Percentiles rank a stretch among this genome's conserved stretches.
These are phyloP conservation scores for Misgurnus mizolepis DNA, from an alignment of 2,113 vertebrate genomes.

Conservation along the genomic window DNA sequence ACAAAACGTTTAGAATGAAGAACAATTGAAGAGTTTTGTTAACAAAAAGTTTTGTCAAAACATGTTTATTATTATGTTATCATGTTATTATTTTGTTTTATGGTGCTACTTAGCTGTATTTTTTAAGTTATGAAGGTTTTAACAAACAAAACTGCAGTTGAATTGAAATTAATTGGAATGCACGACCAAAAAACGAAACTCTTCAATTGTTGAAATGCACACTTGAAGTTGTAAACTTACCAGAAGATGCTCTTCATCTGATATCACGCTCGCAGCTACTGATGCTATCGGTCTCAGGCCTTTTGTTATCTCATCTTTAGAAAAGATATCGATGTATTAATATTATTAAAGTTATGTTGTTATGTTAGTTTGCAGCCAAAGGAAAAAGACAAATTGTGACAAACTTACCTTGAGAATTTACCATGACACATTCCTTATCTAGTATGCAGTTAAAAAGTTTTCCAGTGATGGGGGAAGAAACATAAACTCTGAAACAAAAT, in stretches of 20 bases:
- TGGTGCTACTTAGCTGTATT: too few species aligned
- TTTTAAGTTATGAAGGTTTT: too few species aligned
- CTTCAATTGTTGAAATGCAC: too few species aligned
- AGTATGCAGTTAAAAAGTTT: conserved; percentile 45
- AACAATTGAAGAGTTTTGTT: not conserved
- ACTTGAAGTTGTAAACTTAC: not conserved
- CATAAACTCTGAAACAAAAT: conserved; percentile 47
- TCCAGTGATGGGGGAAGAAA: conserved; percentile 50
- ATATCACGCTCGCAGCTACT: conserved; percentile 35
- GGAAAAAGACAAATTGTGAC: not conserved
- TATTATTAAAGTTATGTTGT: not conserved
- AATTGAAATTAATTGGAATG: too few species aligned
- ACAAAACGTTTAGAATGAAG: too few species aligned
- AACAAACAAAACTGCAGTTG: too few species aligned
- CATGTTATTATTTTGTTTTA: too few species aligned
- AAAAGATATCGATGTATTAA: not conserved
- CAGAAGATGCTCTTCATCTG: conserved; percentile 38
- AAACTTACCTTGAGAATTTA: conserved; percentile 23
- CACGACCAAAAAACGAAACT: too few species aligned
- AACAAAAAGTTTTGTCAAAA: too few species aligned
- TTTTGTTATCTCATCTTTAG: conserved; percentile 7
- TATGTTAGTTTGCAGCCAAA: not conserved
- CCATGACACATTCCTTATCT: not conserved
- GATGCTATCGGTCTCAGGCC: conserved; percentile 51
- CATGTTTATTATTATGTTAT: too few species aligned